These are phyloP conservation scores for Drosophila differens DNA, from an alignment of 2,888 invertebrate genomes.

Conservation along the genomic window DNA sequence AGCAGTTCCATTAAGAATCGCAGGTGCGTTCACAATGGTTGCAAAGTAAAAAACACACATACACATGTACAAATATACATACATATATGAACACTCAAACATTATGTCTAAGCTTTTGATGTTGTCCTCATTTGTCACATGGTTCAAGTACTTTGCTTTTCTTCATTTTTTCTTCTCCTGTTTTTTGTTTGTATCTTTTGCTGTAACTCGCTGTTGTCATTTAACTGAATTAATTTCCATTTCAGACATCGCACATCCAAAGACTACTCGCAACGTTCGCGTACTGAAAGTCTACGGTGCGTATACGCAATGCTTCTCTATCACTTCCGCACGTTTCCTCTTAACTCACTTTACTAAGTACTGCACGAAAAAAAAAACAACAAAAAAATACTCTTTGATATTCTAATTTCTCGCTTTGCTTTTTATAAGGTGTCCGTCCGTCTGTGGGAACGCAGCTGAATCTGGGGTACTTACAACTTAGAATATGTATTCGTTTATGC, in stretches of 20 bases:
- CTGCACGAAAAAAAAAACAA: conserved; percentile 30
- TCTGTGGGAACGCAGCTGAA: background rate
- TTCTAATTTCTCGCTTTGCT: conserved; percentile 4
- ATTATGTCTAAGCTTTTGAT: conserved; percentile 22
- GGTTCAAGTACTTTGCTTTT: conserved; percentile 1
- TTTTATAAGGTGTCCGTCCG: background rate
- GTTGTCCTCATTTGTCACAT: conserved; percentile 11
- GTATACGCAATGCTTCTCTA: conserved; percentile 60
- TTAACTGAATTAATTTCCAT: conserved; percentile 72
- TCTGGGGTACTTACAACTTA: background rate
- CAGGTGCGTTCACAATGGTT: conserved; percentile 72
- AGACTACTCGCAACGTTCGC: conserved; percentile 92
- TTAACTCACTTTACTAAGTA: conserved; percentile 34
- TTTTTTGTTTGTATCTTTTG: conserved; percentile 7
- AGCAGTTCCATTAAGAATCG: conserved; percentile 82
- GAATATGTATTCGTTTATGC: background rate
- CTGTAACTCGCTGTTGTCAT: conserved; percentile 55
- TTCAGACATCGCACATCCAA: conserved; percentile 90
- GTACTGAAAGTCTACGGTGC: conserved; percentile 93
- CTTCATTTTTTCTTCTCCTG: background rate
- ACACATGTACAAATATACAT: background rate
- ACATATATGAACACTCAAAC: background rate
- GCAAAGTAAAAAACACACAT: background rate
- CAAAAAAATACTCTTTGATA: conserved; percentile 16
- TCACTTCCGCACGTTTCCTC: conserved; percentile 15